Evolutionary conservation across 2,888 invertebrate genomes (phyloP), one percentile per base, ranked within the genome.

Genomic region (Synergus laeviventris): DNA sequence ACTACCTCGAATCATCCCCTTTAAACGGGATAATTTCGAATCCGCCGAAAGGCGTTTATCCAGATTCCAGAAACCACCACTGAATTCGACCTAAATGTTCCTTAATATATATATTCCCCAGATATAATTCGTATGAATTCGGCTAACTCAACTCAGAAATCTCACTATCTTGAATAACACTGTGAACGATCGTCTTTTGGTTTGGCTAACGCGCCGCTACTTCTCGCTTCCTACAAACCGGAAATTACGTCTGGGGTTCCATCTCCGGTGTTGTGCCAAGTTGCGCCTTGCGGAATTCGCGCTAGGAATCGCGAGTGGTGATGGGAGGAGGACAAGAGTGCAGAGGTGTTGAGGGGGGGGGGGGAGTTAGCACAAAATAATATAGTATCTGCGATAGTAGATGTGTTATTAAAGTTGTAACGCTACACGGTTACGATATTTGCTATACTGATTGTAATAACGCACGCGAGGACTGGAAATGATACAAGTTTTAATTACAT

Each of bases 161-260:
- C 83, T 84, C 77, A 81, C 80, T 84, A 86, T 86, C 86, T 84
- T 80, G 77, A 79, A 49, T 49, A 49, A 81, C 80, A 56, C 77
- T 74, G 78, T 81, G 80, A 81, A 79, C 78, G 89, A 90, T 90
- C 89, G 89, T 89, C 89, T 88, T 89, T 89, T 87, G 84, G 88
- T 86, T 84, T 81, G 86, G 85, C 87, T 87, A 89, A 87, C 88
- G 86, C 81, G 80, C 76, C 54, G 74, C 78, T 76, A 78, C 75
- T 79, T 80, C 77, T 82, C 79, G 81, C 81, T 84, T 82, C 84
- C 81, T 80, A 82, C 83, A 87, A 88, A 89, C 88, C 90, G 90
- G 90, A 90, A 90, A 90, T 89, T 90, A 90, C 88, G 88, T 89
- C 89, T 89, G 89, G 89, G 86, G 85, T 89, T 90, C 89, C 89